Evolutionary conservation across 2,113 vertebrate genomes (phyloP).

Genomic region (Eira barbara): DNA sequence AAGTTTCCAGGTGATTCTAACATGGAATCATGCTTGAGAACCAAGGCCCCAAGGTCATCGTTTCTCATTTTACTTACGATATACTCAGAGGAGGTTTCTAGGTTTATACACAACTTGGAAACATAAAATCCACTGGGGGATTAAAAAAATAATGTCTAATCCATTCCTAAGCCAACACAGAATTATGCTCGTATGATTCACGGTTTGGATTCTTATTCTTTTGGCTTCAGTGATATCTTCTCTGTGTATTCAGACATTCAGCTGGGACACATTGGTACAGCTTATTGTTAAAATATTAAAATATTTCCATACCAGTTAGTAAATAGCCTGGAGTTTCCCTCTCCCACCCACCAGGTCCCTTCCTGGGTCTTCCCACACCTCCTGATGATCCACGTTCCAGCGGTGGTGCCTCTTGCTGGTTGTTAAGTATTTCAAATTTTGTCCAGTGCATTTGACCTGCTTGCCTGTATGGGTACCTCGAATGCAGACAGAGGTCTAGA

Average conservation of each 20-base stretch:
- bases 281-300: conserved; percentile 5
- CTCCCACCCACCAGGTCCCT: background rate
- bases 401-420: background rate
- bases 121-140: background rate
- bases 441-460: background rate
- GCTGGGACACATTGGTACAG: background rate
- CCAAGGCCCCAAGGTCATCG: fast-evolving
- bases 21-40: background rate
- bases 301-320: background rate
- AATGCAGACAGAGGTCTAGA: background rate
- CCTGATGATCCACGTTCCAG: background rate
- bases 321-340: background rate
- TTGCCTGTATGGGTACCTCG: background rate
- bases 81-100: background rate
- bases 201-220: background rate
- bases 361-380: background rate
- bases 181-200: background rate
- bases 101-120: background rate
- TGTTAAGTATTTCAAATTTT: background rate
- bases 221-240: background rate
- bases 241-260: conserved; percentile 12
- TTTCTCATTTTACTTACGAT: fast-evolving
- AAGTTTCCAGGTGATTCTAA: background rate
- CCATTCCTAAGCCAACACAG: background rate
- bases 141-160: background rate